Conservation (phyloP, 1,140 invertebrate genomes). For the Phortica variegata region DNA sequence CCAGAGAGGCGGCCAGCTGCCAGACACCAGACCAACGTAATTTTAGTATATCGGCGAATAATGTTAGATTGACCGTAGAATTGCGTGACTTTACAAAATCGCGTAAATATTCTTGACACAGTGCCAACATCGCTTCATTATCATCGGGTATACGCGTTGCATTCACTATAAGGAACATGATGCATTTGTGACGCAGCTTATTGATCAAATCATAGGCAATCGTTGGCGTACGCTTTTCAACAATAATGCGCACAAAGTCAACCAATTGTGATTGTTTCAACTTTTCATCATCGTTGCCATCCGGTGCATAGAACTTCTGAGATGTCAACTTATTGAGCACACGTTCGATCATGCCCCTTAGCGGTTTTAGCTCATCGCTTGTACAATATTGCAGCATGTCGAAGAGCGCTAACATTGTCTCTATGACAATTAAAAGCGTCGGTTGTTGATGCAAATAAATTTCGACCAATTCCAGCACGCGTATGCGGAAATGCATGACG, state of each 20-base stretch:
- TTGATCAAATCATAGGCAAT: slow-evolving; percentile 13
- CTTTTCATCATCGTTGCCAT: slow-evolving; percentile 54
- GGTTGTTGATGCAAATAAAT: slow-evolving; percentile 70
- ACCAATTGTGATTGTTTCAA: slow-evolving; percentile 60
- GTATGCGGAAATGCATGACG: slow-evolving; percentile 69
- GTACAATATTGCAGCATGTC: slow-evolving; percentile 65
- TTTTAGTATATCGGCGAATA: slow-evolving; percentile 19
- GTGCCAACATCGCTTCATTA: not conserved
- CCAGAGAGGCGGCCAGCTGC: slow-evolving; percentile 9
- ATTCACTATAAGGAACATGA: slow-evolving; percentile 15
- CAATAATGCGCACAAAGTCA: slow-evolving; percentile 56
- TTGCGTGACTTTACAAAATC: slow-evolving; percentile 24
- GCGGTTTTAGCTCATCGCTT: slow-evolving; percentile 67
- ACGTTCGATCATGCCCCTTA: slow-evolving; percentile 64
- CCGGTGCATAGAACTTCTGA: slow-evolving; percentile 63
- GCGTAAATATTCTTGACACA: slow-evolving; percentile 13
- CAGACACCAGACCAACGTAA: slow-evolving; percentile 18
- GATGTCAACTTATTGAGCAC: slow-evolving; percentile 65
- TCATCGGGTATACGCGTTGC: slow-evolving; percentile 7
- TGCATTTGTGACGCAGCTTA: slow-evolving; percentile 21
- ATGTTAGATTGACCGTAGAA: slow-evolving; percentile 17
- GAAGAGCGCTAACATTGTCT: slow-evolving; percentile 68
- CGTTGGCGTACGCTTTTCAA: slow-evolving; percentile 18
- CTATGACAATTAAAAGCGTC: slow-evolving; percentile 65
- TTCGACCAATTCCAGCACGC: slow-evolving; percentile 70